Conservation (phyloP, 2,113 vertebrate genomes). For the Archilochus colubris region DNA sequence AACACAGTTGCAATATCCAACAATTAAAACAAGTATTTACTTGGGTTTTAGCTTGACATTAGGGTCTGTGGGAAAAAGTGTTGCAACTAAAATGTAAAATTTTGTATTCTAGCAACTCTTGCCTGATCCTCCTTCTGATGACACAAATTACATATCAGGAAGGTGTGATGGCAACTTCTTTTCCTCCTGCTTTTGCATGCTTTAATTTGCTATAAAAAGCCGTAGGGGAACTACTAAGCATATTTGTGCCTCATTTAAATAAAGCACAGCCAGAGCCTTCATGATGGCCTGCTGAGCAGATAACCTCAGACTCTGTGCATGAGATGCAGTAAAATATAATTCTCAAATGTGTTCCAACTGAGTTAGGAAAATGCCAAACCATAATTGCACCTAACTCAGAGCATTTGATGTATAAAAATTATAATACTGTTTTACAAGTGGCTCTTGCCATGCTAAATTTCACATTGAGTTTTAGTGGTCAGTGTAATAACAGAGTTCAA, state of each 20-base stretch:
- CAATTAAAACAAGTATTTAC: not conserved
- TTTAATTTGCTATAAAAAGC: not conserved
- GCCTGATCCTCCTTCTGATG: not conserved
- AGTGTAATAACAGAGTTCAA: constrained; percentile 15
- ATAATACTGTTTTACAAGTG: constrained; percentile 32
- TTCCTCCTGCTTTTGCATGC: not conserved
- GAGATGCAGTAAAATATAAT: constrained; percentile 49
- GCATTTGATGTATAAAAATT: constrained; percentile 49
- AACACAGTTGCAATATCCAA: not conserved
- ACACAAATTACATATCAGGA: not conserved
- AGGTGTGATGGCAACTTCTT: not conserved
- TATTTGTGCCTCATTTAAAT: constrained; percentile 22
- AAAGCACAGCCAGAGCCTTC: constrained; percentile 2
- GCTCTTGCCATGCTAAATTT: constrained; percentile 62
- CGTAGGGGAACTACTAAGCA: not conserved
- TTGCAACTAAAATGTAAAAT: not conserved
- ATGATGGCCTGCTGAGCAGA: constrained; percentile 38
- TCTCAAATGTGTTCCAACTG: constrained; percentile 1
- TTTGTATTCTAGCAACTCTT: not conserved
- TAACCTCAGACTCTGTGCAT: constrained; percentile 42
- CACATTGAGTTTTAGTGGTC: constrained; percentile 41
- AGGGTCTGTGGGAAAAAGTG: not conserved
- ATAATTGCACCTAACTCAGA: constrained; percentile 46
- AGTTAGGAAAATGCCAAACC: constrained; percentile 50
- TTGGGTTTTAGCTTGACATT: not conserved